These are phyloP conservation scores for Colistium nudipinnis DNA, from an alignment of 2,113 vertebrate genomes.

Conservation along the genomic window DNA sequence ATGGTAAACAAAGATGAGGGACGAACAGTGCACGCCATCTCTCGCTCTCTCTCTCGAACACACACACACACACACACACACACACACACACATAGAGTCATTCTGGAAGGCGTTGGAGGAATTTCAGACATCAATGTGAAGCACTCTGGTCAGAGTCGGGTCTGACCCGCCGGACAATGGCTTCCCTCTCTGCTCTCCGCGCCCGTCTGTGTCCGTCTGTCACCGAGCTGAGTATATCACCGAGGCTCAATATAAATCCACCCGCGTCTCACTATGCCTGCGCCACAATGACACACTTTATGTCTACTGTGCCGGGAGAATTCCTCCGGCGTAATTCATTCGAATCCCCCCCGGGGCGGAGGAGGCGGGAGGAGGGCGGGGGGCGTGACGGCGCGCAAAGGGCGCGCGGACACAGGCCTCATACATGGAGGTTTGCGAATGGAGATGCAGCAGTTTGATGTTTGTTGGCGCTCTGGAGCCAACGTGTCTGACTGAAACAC, in stretches of 20 bases:
- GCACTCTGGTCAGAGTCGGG: conserved; percentile 41
- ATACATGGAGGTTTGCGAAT: conserved; percentile 38
- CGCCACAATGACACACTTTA: conserved; percentile 78
- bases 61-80: conserved; percentile 1
- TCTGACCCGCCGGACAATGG: conserved; percentile 75
- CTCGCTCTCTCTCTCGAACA: not conserved
- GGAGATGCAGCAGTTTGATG: conserved; percentile 42
- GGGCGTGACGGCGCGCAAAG: conserved; percentile 59
- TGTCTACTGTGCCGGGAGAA: conserved; percentile 59
- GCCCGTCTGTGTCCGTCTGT: conserved; percentile 50
- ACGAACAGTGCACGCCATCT: conserved; percentile 28
- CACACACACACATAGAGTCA: conserved; percentile 1
- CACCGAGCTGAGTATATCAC: conserved; percentile 64
- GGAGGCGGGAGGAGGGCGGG: conserved; percentile 44
- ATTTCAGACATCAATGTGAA: conserved; percentile 70
- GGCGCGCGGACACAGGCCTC: conserved; percentile 30
- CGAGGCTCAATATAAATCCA: conserved; percentile 70
- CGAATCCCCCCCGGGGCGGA: conserved; percentile 56
- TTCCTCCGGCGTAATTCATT: conserved; percentile 71
- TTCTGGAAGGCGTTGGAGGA: conserved; percentile 62
- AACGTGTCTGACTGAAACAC: conserved; percentile 17
- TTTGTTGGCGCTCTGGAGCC: conserved; percentile 26
- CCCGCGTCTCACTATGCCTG: conserved; percentile 71
- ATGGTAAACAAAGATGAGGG: not conserved
- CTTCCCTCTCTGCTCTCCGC: conserved; percentile 60